These are phyloP conservation scores for Bimastos eiseni DNA, from an alignment of 2,888 invertebrate genomes.

Conservation along the genomic window DNA sequence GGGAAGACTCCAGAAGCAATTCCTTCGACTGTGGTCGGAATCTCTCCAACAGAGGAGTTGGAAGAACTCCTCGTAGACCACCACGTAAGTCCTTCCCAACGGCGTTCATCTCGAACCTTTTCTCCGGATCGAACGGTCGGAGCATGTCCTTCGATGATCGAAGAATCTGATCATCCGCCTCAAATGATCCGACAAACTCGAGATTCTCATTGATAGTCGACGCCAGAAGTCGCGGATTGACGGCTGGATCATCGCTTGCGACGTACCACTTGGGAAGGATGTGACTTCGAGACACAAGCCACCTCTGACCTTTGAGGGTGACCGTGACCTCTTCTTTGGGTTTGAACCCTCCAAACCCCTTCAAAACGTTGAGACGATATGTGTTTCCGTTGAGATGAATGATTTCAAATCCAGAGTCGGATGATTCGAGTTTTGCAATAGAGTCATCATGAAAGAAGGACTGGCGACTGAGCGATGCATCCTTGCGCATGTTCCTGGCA, in stretches of 20 bases:
- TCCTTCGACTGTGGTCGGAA: neutral
- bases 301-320: conserved; percentile 16
- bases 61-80: neutral
- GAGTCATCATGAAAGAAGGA: neutral
- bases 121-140: conserved; percentile 25
- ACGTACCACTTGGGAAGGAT: conserved; percentile 37
- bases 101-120: conserved; percentile 25
- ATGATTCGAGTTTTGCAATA: neutral
- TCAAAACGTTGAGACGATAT: neutral
- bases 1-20: neutral
- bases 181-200: conserved; percentile 23
- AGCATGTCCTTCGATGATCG: conserved; percentile 22
- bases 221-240: conserved; percentile 7
- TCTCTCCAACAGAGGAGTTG: neutral
- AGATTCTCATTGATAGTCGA: conserved; percentile 22
- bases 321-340: neutral
- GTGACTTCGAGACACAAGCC: conserved; percentile 30
- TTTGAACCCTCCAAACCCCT: neutral
- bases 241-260: neutral
- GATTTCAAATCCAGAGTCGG: neutral
- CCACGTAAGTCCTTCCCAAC: neutral
- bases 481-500: neutral
- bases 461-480: neutral
- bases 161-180: neutral
- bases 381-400: neutral